Conservation (phyloP, 2,113 vertebrate species). For the Pungitius pungitius region DNA sequence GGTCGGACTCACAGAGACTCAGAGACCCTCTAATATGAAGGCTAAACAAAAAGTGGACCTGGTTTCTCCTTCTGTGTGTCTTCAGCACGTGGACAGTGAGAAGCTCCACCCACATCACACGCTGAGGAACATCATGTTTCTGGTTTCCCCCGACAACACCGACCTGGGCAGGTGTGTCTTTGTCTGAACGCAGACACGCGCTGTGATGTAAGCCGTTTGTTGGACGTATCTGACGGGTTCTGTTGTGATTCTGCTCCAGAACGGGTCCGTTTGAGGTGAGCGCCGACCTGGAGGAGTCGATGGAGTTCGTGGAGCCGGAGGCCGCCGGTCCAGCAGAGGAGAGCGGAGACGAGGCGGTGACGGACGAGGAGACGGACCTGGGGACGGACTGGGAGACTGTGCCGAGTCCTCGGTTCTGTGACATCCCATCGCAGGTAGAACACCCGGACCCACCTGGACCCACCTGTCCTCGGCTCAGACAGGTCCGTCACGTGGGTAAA, state of each 20-base stretch:
- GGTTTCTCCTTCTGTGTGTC: not conserved
- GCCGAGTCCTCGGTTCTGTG: conserved; percentile 95
- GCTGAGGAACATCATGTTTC: conserved; percentile 96
- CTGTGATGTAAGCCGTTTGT: too few species aligned
- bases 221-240: not conserved
- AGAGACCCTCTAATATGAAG: not conserved
- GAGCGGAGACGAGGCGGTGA: conserved; percentile 90
- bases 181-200: too few species aligned
- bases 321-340: conserved; percentile 86
- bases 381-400: conserved; percentile 99
- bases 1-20: conserved; percentile 71
- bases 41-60: not conserved
- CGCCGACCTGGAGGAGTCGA: conserved; percentile 94
- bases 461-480: not conserved
- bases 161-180: conserved; percentile 89
- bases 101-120: conserved; percentile 96
- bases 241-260: conserved; percentile 66
- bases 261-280: conserved; percentile 94
- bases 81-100: conserved; percentile 92
- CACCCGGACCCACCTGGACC: not conserved
- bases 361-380: conserved; percentile 95
- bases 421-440: conserved; percentile 91
- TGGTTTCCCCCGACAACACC: conserved; percentile 90
- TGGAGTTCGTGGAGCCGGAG: conserved; percentile 96
- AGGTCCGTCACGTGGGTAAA: too few species aligned